These are phyloP conservation scores for Augiades crinisus DNA, from an alignment of 2,888 invertebrate species.

Conservation along the genomic window DNA sequence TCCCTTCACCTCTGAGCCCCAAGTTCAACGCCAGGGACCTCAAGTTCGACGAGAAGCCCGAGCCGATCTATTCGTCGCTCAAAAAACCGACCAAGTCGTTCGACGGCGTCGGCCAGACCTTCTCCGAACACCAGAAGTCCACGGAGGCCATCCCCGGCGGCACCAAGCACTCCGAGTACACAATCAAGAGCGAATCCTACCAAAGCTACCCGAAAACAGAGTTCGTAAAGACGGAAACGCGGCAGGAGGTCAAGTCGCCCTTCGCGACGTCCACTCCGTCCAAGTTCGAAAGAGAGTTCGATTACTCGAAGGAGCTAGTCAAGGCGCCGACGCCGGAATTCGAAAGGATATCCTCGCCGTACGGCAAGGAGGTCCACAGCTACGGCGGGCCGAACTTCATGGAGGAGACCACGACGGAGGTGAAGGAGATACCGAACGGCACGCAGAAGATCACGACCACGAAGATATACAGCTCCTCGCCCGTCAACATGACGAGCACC, in stretches of 20 bases:
- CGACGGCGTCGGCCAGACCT: constrained; percentile 68
- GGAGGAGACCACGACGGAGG: constrained; percentile 77
- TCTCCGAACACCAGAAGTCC: constrained; percentile 67
- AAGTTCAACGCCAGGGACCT: constrained; percentile 76
- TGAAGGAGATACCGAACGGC: constrained; percentile 78
- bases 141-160: constrained; percentile 72
- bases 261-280: constrained; percentile 64
- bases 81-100: constrained; percentile 51
- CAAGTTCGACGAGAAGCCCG: constrained; percentile 67
- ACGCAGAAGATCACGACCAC: constrained; percentile 80
- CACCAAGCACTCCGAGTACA: constrained; percentile 64
- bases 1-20: constrained; percentile 61
- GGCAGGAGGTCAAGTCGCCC: constrained; percentile 64
- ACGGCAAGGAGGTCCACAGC: constrained; percentile 63
- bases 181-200: constrained; percentile 67
- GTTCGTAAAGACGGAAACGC: constrained; percentile 53
- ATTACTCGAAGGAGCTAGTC: constrained; percentile 51
- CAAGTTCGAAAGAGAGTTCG: constrained; percentile 54
- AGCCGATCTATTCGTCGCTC: constrained; percentile 66
- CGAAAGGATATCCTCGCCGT: constrained; percentile 67
- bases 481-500: constrained; percentile 73
- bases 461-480: constrained; percentile 80
- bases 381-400: constrained; percentile 70
- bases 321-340: constrained; percentile 67
- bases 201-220: constrained; percentile 67